Base-by-base conservation (phyloP, 2,797 vertebrate genomes). In the Telmatherina bonti region DNA sequence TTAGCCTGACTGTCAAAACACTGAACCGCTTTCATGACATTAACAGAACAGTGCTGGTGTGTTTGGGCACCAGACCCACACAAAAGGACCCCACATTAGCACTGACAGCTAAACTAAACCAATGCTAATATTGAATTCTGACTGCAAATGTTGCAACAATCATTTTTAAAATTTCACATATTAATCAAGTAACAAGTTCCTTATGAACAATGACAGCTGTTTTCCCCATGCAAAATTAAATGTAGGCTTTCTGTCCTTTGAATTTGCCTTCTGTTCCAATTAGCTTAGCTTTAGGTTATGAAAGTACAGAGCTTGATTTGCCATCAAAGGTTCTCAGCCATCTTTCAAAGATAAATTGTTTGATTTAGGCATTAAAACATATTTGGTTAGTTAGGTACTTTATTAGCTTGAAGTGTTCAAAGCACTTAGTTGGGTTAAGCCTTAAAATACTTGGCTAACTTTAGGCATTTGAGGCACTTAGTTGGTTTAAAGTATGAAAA, bases 1-100 rank as follows among this genome's bases (percentile, higher is more conserved):
- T 90, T 85, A 88, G 59, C 56, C 76, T 62, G 38, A 49, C 76
- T 88, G 89, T 86, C 86, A 84, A 54, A 61, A 75, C 6, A 30
- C 11, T 18, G 70, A 77, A 78, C 53, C 63, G 61, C 55, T 68
- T 57, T 66, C 72, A 72, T 68, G 69, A 69, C 59, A 45, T 75
- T 53, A 73, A 59, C 29, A 38, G 51, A 62, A 47, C 60, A 58
- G 49, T 38, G 18, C 51, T 51, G 26, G 8, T 24, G 24, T 29
- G 52, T 30, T 56, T 70, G 15, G 54, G 45, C 8, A 12, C 30
- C 45, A 52, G 63, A 70, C 29, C 43, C 29, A 56, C 45, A 60
- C 0, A 27, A 26, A 26, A 26, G 4, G n/a, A 51, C 47, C 11
- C 47, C 41, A 20, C 41, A 43, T 43, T 43, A 20, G 41, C 41